Conservation (phyloP, 2,888 invertebrate genomes). For the Xylophagus ater region DNA sequence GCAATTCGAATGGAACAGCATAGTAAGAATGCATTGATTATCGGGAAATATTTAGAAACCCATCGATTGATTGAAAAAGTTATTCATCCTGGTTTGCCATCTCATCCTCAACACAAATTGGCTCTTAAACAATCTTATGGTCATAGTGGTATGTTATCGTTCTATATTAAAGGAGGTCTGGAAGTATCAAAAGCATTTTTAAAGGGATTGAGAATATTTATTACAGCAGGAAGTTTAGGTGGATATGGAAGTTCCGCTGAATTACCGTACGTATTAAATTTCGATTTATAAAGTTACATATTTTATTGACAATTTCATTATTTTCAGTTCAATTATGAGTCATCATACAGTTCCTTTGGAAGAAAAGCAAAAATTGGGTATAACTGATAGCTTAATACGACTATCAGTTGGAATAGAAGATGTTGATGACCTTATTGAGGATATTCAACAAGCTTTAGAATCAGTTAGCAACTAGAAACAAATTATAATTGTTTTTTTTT, state of each 20-base stretch:
- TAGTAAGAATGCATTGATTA: slow-evolving; percentile 59
- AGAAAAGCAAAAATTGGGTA: slow-evolving; percentile 60
- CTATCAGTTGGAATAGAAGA: slow-evolving; percentile 88
- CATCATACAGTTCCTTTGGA: slow-evolving; percentile 80
- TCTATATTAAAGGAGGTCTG: slow-evolving; percentile 69
- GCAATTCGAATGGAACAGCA: slow-evolving; percentile 86
- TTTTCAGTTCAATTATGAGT: slow-evolving; percentile 73
- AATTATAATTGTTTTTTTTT: too few relatives aligned
- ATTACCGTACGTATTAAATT: slow-evolving; percentile 73
- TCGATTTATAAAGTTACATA: not conserved
- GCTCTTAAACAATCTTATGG: slow-evolving; percentile 71
- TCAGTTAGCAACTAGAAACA: too few relatives aligned
- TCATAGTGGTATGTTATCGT: slow-evolving; percentile 86
- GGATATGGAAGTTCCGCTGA: slow-evolving; percentile 92
- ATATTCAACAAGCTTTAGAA: slow-evolving; percentile 75
- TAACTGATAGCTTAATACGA: slow-evolving; percentile 73
- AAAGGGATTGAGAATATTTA: slow-evolving; percentile 64
- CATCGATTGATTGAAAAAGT: slow-evolving; percentile 74
- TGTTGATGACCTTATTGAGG: slow-evolving; percentile 68
- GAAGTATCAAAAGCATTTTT: slow-evolving; percentile 64
- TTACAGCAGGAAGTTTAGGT: slow-evolving; percentile 86
- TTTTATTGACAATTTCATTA: slow-evolving; percentile 8
- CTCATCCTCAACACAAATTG: slow-evolving; percentile 77
- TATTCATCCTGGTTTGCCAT: slow-evolving; percentile 71
- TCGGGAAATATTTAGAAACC: slow-evolving; percentile 70